Conservation (phyloP, 2,888 invertebrate species). For the Ptilodon capucinus region DNA sequence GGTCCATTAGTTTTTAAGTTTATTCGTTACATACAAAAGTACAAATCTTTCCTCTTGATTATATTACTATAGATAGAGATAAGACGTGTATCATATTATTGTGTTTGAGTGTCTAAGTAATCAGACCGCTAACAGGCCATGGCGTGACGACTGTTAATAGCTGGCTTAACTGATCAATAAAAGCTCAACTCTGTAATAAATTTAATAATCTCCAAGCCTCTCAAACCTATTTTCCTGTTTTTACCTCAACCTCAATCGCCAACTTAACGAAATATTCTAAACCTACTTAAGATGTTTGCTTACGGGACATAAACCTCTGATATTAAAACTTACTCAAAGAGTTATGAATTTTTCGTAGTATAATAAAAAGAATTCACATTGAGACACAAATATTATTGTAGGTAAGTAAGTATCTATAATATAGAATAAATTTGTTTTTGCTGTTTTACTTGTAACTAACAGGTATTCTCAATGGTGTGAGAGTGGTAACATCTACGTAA, state of each 20-base stretch:
- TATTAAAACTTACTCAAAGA: not conserved
- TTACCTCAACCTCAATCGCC: not conserved
- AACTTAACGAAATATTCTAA: not conserved
- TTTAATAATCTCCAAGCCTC: not conserved
- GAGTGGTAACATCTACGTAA: conserved; percentile 8
- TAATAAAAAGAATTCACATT: not conserved
- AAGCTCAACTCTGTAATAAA: not conserved
- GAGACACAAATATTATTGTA: not conserved
- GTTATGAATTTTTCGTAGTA: not conserved
- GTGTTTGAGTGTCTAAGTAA: no score
- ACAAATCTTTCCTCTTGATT: no score
- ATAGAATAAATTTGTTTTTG: not conserved
- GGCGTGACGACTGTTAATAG: no score
- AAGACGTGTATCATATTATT: no score
- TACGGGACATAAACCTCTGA: not conserved
- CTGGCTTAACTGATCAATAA: no score
- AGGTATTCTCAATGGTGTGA: not conserved
- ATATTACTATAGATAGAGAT: no score
- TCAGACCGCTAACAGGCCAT: no score
- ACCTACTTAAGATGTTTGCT: not conserved
- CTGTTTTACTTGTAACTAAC: not conserved
- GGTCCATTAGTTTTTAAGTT: no score
- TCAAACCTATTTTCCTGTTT: not conserved
- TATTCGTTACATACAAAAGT: no score
- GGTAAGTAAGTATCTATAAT: not conserved